Conservation (phyloP, 2,113 vertebrate genomes). For the Boulengeromyrus knoepffleri region DNA sequence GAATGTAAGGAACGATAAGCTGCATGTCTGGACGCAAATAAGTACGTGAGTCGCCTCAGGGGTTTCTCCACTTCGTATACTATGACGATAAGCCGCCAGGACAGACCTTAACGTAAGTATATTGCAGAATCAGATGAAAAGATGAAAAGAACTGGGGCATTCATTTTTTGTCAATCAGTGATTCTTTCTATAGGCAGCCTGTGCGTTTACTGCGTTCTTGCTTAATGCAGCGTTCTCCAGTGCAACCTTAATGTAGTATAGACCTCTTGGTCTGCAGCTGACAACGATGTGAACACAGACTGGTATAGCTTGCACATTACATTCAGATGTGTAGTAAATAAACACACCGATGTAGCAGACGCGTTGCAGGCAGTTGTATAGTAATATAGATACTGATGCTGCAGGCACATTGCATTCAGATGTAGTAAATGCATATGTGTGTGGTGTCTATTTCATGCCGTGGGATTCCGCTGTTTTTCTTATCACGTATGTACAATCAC, state of each 20-base stretch:
- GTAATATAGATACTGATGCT: neutral
- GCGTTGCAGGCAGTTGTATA: neutral
- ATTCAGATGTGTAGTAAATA: neutral
- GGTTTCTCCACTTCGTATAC: conserved; percentile 29
- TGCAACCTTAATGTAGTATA: neutral
- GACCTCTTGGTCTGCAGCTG: neutral
- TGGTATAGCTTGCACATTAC: neutral
- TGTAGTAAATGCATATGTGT: neutral
- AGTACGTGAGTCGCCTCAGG: conserved; percentile 32
- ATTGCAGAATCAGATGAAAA: neutral
- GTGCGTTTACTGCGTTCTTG: neutral
- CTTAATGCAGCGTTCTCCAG: neutral
- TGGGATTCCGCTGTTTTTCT: neutral
- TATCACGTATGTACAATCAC: neutral
- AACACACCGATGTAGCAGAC: neutral
- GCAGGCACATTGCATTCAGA: neutral
- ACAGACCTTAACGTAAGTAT: conserved; percentile 59
- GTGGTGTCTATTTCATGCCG: neutral
- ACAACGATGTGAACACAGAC: neutral
- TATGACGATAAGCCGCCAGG: conserved; percentile 48
- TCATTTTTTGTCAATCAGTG: neutral
- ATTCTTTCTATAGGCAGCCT: neutral
- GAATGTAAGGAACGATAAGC: neutral
- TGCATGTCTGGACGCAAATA: conserved; percentile 21
- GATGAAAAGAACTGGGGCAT: neutral